Conservation (phyloP, 1,140 invertebrate species). For the Frieseomelitta varia region DNA sequence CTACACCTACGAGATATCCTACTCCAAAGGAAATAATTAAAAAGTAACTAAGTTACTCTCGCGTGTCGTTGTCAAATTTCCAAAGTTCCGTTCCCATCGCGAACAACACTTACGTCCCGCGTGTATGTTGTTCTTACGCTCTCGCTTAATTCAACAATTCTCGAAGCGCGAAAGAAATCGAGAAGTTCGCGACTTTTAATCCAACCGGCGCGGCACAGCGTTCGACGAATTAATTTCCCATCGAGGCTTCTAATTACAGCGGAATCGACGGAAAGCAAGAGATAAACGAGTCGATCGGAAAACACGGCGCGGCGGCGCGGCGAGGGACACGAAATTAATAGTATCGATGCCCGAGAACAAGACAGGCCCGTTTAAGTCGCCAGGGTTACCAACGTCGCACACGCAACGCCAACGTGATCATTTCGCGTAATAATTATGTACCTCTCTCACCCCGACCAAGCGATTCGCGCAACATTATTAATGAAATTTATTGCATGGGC, state of each 20-base stretch:
- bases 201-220: not conserved
- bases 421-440: slow-evolving; percentile 41
- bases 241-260: slow-evolving; percentile 41
- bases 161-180: not conserved
- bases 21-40: too few relatives aligned
- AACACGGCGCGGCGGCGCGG: slow-evolving; percentile 48
- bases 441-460: slow-evolving; percentile 4
- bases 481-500: slow-evolving; percentile 32
- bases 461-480: slow-evolving; percentile 43
- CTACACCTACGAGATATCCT: too few relatives aligned
- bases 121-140: not conserved
- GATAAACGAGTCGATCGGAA: slow-evolving; percentile 50
- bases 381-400: slow-evolving; percentile 53
- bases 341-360: slow-evolving; percentile 73
- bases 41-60: too few relatives aligned
- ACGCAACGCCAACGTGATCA: slow-evolving; percentile 35
- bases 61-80: too few relatives aligned
- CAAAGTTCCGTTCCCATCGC: too few relatives aligned
- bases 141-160: not conserved
- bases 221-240: slow-evolving; percentile 37
- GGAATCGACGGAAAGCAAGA: slow-evolving; percentile 44
- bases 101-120: not conserved
- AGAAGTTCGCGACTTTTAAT: not conserved
- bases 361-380: slow-evolving; percentile 75
- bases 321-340: slow-evolving; percentile 77